Evolutionary conservation across 2,797 vertebrate species (phyloP), one percentile per base, ranked within the genome.

Genomic region (Chrysolophus pictus): DNA sequence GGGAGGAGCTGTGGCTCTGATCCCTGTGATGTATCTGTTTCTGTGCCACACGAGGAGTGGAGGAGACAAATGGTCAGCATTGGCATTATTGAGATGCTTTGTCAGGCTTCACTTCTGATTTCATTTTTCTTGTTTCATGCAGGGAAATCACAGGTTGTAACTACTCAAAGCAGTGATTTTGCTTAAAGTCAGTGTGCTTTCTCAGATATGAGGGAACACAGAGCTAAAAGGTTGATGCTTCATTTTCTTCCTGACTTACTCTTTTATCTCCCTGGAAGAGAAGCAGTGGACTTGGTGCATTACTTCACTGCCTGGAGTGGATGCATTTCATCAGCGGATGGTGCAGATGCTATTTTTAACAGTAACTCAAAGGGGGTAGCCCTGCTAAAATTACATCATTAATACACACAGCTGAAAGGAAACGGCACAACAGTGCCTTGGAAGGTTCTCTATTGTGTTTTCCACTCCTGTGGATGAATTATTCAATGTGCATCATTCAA

Each of bases 341-440:
- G 91, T 88, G 91, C 39, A 12, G 88, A 18, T 91, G 88, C 94
- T 97, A 95, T 96, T 96, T 97, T 96, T 97, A 96, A 87, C 88
- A 67, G 90, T 31, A 96, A 92, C 92, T 94, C 68, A 31, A 73
- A 95, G 93, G 95, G 95, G 90, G 88, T 90, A 93, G 77, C 93
- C 91, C 92, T 96, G 95, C 96, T 97, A 95, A 96, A 96, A 95
- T 97, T 96, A 97, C 96, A 96, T 97, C 94, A 94, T 95, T 95
- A 94, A 93, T 89, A 93, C 59, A 67, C 81, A 37, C 86, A 91
- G 94, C 95, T 95, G 94, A 93, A 95, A 95, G 92, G 94, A 95
- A 96, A 88, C 49, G 70, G 82, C 94, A 62, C 82, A 65, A 5
- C 62, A 28, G 44, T 28, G 26, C 72, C 51, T 65, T 64, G 5